Conservation (phyloP, 2,797 vertebrate species). For the Crenuchus spilurus region DNA sequence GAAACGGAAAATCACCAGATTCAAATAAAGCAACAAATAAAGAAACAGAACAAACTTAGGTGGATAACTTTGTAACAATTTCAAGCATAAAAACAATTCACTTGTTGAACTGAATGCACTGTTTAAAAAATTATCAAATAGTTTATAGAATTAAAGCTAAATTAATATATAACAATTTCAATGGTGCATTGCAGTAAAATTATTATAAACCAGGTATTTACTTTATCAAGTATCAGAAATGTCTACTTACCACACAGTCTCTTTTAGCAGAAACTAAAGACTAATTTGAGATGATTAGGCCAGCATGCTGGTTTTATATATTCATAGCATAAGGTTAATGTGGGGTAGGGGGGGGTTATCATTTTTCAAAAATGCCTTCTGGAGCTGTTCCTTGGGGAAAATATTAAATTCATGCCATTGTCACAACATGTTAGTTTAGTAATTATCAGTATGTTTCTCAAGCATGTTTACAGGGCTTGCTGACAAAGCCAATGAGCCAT, state of each 20-base stretch:
- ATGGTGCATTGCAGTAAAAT: background rate
- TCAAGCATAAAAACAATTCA: background rate
- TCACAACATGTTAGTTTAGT: conserved; percentile 52
- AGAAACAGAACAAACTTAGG: too few relatives aligned
- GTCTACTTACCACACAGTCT: conserved; percentile 39
- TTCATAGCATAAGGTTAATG: background rate
- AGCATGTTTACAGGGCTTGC: conserved; percentile 9
- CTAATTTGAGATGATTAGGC: background rate
- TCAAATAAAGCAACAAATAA: background rate
- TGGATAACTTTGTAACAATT: background rate
- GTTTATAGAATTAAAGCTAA: background rate
- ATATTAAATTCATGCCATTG: conserved; percentile 43
- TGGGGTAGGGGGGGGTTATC: conserved; percentile 1
- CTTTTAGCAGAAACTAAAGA: background rate
- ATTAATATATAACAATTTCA: background rate
- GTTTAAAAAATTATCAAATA: background rate
- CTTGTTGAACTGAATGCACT: background rate
- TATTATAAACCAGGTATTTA: background rate
- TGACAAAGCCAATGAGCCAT: background rate
- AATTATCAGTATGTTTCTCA: conserved; percentile 45
- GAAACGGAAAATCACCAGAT: background rate
- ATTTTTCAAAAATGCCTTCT: conserved; percentile 22
- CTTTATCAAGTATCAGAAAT: background rate
- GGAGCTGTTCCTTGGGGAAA: conserved; percentile 55
- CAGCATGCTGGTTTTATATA: conserved; percentile 41